A percentile compares a stretch with the other conserved stretches of the same genome.
Conservation (phyloP, 2,888 invertebrate genomes). For the Bedellia somnulentella region DNA sequence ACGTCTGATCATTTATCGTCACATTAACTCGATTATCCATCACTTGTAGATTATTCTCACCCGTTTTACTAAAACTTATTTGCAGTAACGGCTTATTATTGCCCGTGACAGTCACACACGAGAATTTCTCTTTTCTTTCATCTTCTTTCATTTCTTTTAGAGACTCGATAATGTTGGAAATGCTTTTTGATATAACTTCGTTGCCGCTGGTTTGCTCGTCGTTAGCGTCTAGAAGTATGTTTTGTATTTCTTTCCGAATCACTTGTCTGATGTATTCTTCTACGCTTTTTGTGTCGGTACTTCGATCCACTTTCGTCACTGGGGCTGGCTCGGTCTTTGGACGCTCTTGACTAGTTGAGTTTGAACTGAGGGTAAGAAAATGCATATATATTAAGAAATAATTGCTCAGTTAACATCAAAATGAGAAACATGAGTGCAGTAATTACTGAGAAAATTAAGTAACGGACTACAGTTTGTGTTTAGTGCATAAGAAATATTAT, state of each 20-base stretch:
- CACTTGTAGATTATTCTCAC: slow-evolving; percentile 44
- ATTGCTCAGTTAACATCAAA: too few relatives aligned
- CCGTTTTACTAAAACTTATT: slow-evolving; percentile 36
- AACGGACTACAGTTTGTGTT: too few relatives aligned
- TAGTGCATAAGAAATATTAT: too few relatives aligned
- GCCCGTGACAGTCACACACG: slow-evolving; percentile 42
- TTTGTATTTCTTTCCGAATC: slow-evolving; percentile 40
- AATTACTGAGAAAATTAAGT: too few relatives aligned
- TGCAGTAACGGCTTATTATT: slow-evolving; percentile 46
- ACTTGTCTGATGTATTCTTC: slow-evolving; percentile 44
- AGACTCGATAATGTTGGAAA: slow-evolving; percentile 33
- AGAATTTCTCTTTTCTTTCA: slow-evolving; percentile 30
- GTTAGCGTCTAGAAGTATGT: slow-evolving; percentile 27
- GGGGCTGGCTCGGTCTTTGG: slow-evolving; percentile 27
- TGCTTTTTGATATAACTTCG: slow-evolving; percentile 31
- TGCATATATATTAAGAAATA: neutral
- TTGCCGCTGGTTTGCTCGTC: slow-evolving; percentile 25
- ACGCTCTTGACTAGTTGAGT: slow-evolving; percentile 13
- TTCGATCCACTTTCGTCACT: slow-evolving; percentile 7
- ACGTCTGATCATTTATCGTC: slow-evolving; percentile 26
- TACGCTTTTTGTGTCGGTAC: slow-evolving; percentile 39
- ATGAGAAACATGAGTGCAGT: too few relatives aligned
- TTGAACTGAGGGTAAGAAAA: neutral
- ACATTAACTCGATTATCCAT: slow-evolving; percentile 46
- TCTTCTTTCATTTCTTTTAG: slow-evolving; percentile 16